phyloP scores from a whole-genome alignment of 2,113 vertebrate genomes.

The Microcebus griseorufus region DNA sequence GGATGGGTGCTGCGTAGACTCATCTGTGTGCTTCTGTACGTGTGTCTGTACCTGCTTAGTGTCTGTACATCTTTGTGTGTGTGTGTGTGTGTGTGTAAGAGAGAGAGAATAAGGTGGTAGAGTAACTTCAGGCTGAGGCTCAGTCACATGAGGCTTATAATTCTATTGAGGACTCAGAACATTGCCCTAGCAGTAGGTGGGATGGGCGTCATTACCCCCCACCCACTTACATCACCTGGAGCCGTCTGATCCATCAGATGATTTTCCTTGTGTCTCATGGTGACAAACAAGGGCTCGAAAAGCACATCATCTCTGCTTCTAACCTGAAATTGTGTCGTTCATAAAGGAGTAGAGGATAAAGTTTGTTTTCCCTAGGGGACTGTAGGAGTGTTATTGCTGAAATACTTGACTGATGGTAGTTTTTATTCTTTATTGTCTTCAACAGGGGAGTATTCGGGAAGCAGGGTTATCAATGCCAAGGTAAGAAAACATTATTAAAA shows the following conservation, averaged over 20 bases:
- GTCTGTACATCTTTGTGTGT: neutral
- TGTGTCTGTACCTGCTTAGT: neutral
- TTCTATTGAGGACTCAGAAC: neutral
- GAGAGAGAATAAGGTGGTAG: neutral
- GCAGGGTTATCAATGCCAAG: constrained; percentile 99
- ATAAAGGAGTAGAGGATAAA: neutral
- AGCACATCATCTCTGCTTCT: neutral
- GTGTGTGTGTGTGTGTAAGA: too few relatives aligned
- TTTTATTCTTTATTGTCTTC: constrained; percentile 73
- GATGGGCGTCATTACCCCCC: neutral
- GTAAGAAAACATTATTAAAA: constrained; percentile 84
- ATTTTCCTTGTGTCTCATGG: neutral
- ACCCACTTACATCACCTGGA: neutral
- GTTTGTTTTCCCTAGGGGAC: constrained; percentile 22
- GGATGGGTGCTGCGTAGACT: too few relatives aligned
- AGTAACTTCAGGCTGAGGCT: neutral
- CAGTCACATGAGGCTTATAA: accelerated
- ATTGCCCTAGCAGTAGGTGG: neutral
- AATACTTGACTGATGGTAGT: constrained; percentile 34
- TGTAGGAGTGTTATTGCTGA: neutral
- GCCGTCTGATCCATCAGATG: neutral
- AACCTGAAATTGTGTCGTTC: constrained; percentile 36
- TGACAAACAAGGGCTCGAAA: neutral
- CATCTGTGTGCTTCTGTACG: too few relatives aligned
- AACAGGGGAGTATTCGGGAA: constrained; percentile 98